Percentiles rank a stretch among this genome's conserved stretches.
Conservation (phyloP, 2,888 invertebrate genomes). For the Volucella inflata region DNA sequence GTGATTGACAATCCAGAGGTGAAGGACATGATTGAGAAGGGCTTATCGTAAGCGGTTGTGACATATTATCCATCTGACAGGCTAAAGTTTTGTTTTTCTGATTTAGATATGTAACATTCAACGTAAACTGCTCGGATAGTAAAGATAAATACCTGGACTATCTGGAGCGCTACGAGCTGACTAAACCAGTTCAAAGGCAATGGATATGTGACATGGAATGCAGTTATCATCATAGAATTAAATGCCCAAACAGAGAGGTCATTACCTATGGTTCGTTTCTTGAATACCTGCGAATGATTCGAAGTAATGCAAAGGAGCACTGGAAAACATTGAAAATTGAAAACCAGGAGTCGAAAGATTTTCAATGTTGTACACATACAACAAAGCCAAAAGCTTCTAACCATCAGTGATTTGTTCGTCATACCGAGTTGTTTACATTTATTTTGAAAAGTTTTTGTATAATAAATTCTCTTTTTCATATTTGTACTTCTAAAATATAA, state of each 20-base stretch:
- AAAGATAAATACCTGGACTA: conserved; percentile 89
- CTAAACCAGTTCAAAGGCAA: conserved; percentile 89
- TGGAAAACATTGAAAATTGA: conserved; percentile 78
- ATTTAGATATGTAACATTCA: conserved; percentile 89
- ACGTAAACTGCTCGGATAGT: conserved; percentile 90
- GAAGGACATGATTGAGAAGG: conserved; percentile 91
- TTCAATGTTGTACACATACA: conserved; percentile 55
- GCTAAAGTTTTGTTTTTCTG: not conserved
- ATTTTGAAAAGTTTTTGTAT: conserved; percentile 20
- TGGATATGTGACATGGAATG: conserved; percentile 87
- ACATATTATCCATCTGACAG: not conserved
- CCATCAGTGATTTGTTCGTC: conserved; percentile 48
- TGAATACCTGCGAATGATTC: conserved; percentile 80
- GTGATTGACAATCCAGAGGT: conserved; percentile 88
- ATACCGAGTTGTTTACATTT: no score
- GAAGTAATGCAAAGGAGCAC: conserved; percentile 79
- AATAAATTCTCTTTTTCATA: not conserved
- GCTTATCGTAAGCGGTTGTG: conserved; percentile 87
- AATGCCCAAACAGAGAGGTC: conserved; percentile 79
- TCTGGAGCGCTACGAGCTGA: conserved; percentile 88
- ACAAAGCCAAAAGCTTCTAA: conserved; percentile 1
- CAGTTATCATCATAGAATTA: conserved; percentile 79
- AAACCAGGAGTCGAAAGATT: conserved; percentile 67
- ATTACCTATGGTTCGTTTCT: conserved; percentile 80
- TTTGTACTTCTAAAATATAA: no score